Base-by-base conservation (phyloP, 2,888 invertebrate species). In the Rotaria magnacalcarata region DNA sequence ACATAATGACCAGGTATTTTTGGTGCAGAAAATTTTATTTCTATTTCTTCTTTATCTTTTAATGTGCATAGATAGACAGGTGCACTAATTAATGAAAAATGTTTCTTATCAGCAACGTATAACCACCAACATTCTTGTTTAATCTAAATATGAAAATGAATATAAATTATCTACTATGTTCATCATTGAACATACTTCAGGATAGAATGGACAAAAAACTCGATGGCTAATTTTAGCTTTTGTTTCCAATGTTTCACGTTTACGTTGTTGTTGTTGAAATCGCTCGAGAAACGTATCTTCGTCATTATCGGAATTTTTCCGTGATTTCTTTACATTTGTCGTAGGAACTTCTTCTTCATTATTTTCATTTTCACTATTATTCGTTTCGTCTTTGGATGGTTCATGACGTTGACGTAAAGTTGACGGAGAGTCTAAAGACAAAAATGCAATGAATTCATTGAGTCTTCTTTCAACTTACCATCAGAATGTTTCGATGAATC, bases 81-180 rank as follows among this genome's bases (percentile, higher is more conserved):
- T 88, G 96, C 94, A 85, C 97, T 96, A 88, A 97, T 93, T 89
- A 99, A 92, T 87, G 95, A 94, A 90, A 94, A 94, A 88, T 95
- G 95, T 92, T 96, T 97, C 89, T 96, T 94, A 92, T 99, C 98
- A 92, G 95, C 95, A 89, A 99, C 95, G 91, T 98, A 99, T 88
- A 97, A 94, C 97, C 98, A 99, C 98, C 99, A 99, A 92, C 95
- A 97, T 92, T 99, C 99, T 91, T 97, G 97, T 91, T 99, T 96
- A 88, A 95, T 95, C 92, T 93, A 88, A 2, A 89, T 11, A 89
- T 84, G 87, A 85, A 84, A 84, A 86, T 24, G 50, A 58, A 34
- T 75, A 47, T 34, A 80, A 85, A 41, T 19, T 84, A 84, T 43
- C 7, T 84, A 14, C 14, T 52, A 3, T 52, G 3, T 52, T 52